phyloP scores from a whole-genome alignment of 2,113 vertebrate species.

The Mormoops blainvillei region DNA sequence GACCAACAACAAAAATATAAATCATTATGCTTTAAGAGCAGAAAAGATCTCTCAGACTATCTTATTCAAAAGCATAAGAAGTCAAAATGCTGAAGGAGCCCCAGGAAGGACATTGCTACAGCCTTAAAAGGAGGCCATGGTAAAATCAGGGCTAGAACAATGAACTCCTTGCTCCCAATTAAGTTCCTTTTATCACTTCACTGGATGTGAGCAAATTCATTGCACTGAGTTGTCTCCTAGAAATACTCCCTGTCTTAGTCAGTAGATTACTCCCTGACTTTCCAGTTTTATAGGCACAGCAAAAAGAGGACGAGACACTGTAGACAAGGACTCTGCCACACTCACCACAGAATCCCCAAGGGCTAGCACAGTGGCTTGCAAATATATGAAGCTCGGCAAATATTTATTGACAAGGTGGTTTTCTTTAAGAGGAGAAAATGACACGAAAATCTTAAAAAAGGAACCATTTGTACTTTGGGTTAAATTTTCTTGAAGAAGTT shows the following conservation, averaged over 20 bases:
- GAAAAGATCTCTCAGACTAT: not conserved
- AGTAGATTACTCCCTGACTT: not conserved
- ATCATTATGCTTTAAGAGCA: not conserved
- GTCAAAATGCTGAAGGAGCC: not conserved
- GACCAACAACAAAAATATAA: not conserved
- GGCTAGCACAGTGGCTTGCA: not conserved
- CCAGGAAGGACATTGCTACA: not conserved
- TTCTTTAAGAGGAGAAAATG: not conserved
- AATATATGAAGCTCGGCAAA: not conserved
- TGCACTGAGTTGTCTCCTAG: not conserved
- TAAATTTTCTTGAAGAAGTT: not conserved
- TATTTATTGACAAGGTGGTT: slow-evolving; percentile 1
- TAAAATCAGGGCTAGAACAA: not conserved
- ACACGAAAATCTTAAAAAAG: not conserved
- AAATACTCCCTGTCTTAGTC: not conserved
- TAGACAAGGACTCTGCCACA: not conserved
- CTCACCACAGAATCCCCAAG: not conserved
- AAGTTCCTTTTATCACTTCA: not conserved
- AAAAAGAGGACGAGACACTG: not conserved
- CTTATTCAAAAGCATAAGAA: not conserved
- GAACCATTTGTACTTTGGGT: not conserved
- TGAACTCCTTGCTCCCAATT: not conserved
- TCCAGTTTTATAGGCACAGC: not conserved
- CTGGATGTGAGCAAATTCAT: not conserved
- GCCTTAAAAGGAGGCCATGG: too few species aligned